Evolutionary conservation across 2,113 vertebrate genomes (phyloP).

Genomic region (Vicugna pacos): DNA sequence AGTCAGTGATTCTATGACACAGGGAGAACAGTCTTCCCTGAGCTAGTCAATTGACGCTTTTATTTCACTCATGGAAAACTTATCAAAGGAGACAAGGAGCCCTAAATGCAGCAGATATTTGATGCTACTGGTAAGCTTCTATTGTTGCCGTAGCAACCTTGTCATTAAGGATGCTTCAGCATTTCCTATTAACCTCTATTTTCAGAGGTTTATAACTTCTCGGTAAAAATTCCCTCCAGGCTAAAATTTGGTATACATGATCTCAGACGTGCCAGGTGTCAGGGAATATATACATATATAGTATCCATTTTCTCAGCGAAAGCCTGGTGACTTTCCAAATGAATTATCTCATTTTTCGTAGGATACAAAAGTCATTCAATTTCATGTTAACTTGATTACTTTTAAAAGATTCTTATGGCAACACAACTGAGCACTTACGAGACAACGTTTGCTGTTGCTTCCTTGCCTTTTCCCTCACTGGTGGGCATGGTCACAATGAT

Average conservation of each 20-base stretch:
- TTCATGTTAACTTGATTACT: slow-evolving; percentile 59
- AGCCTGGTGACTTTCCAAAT: slow-evolving; percentile 65
- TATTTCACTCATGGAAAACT: slow-evolving; percentile 69
- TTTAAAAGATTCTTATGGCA: slow-evolving; percentile 53
- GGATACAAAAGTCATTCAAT: slow-evolving; percentile 61
- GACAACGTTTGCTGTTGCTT: not conserved
- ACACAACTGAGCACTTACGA: not conserved
- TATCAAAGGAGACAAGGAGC: slow-evolving; percentile 71
- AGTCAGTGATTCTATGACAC: slow-evolving; percentile 60
- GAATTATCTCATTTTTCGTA: slow-evolving; percentile 68
- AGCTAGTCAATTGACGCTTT: slow-evolving; percentile 65
- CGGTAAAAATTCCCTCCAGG: slow-evolving; percentile 85
- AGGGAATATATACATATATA: slow-evolving; percentile 68
- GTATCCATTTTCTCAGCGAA: slow-evolving; percentile 59
- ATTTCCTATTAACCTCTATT: slow-evolving; percentile 87
- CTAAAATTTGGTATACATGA: slow-evolving; percentile 83
- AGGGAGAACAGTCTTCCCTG: slow-evolving; percentile 17
- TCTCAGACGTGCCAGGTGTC: slow-evolving; percentile 82
- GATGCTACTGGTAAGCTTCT: slow-evolving; percentile 75
- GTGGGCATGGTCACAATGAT: not conserved
- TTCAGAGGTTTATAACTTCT: slow-evolving; percentile 87
- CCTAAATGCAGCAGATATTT: slow-evolving; percentile 75
- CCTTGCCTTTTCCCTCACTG: not conserved
- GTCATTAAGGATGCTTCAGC: slow-evolving; percentile 87
- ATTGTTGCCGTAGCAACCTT: slow-evolving; percentile 85